Evolutionary conservation across 2,113 vertebrate genomes (phyloP).

Genomic region (Zosterops lateralis): DNA sequence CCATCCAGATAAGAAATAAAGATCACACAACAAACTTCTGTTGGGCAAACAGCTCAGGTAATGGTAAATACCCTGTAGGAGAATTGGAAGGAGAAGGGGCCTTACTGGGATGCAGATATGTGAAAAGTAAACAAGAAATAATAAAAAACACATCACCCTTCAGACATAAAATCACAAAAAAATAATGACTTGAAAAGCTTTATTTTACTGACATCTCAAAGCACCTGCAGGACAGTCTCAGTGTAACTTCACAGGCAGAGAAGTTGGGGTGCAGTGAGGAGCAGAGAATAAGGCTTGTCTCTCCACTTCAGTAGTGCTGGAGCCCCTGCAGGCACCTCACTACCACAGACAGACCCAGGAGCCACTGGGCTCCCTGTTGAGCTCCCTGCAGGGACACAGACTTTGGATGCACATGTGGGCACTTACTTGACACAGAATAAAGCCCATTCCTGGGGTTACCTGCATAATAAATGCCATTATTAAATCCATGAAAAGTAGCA

Average conservation of each 20-base stretch:
- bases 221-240: neutral
- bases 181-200: neutral
- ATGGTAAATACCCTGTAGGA: neutral
- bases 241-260: neutral
- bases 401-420: fast-evolving
- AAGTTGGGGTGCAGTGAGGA: neutral
- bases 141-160: neutral
- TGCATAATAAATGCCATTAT: neutral
- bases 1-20: neutral
- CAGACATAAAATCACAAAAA: neutral
- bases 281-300: neutral
- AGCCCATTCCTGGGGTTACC: neutral
- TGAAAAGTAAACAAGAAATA: neutral
- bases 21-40: neutral
- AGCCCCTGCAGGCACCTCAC: fast-evolving
- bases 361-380: neutral
- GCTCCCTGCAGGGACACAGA: neutral
- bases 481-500: neutral
- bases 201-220: neutral
- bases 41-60: neutral
- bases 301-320: neutral
- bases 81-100: neutral
- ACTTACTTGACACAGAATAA: neutral
- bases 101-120: neutral
- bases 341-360: neutral